Evolutionary conservation across 2,113 vertebrate genomes (phyloP).

Genomic region (Trinectes maculatus): DNA sequence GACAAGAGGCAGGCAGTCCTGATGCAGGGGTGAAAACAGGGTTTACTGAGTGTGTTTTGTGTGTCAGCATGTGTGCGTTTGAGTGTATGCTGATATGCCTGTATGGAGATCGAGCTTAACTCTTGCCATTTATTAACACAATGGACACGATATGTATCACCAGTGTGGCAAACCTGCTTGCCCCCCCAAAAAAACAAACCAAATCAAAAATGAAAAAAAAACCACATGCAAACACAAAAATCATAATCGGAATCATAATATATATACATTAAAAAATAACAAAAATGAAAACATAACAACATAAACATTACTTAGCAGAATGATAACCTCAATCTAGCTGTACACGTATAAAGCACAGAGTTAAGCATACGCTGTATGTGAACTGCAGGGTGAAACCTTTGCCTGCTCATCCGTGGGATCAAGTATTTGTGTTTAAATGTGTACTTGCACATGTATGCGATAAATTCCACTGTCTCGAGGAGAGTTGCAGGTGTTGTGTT

Average conservation of each 20-base stretch:
- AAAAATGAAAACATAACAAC: neutral
- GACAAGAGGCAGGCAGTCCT: constrained; percentile 9
- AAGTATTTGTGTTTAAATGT: constrained; percentile 38
- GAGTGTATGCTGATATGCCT: constrained; percentile 4
- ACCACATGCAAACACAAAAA: too few species aligned
- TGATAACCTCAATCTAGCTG: constrained; percentile 1
- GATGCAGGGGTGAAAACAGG: constrained; percentile 46
- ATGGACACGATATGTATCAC: constrained; percentile 7
- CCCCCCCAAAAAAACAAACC: too few species aligned
- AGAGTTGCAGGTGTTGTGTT: constrained; percentile 39
- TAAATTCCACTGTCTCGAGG: constrained; percentile 39
- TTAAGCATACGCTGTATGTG: constrained; percentile 26
- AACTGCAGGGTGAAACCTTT: constrained; percentile 35
- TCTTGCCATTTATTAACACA: constrained; percentile 13
- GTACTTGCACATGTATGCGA: constrained; percentile 37
- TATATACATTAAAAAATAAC: neutral
- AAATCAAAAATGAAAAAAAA: neutral
- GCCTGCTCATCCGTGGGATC: constrained; percentile 26
- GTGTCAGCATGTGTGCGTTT: neutral
- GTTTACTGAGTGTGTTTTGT: constrained; percentile 39
- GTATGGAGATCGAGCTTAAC: constrained; percentile 9
- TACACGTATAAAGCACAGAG: constrained; percentile 51
- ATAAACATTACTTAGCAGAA: constrained; percentile 9
- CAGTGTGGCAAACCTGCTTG: neutral
- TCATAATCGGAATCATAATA: too few species aligned